Conservation (phyloP, 1,140 invertebrate genomes). For the Antheraea mylitta region DNA sequence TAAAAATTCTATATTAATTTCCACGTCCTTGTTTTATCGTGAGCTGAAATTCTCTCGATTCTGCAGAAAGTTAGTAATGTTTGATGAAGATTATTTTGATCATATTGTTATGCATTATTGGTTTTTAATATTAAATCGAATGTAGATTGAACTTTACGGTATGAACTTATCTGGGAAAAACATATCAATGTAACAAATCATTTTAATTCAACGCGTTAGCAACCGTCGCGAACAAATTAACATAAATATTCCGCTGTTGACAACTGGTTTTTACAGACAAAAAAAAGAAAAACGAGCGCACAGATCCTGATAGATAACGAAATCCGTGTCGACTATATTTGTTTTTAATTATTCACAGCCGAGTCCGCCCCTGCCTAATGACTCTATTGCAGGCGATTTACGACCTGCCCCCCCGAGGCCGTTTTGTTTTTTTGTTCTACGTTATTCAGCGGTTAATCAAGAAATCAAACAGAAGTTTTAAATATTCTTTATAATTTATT, state of each 20-base stretch:
- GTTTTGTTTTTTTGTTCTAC: slow-evolving; percentile 57
- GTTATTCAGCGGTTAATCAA: slow-evolving; percentile 42
- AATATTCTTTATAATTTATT: neutral
- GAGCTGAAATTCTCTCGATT: too few relatives aligned
- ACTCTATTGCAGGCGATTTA: slow-evolving; percentile 71
- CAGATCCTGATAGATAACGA: slow-evolving; percentile 50
- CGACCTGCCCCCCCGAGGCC: slow-evolving; percentile 45
- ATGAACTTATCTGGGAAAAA: too few relatives aligned
- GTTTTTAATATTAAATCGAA: too few relatives aligned
- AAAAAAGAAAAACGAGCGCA: slow-evolving; percentile 17
- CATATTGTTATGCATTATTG: too few relatives aligned
- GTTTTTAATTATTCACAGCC: slow-evolving; percentile 72
- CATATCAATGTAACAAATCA: neutral
- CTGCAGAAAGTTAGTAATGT: too few relatives aligned
- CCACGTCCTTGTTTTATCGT: too few relatives aligned
- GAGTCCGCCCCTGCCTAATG: slow-evolving; percentile 73
- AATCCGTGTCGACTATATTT: slow-evolving; percentile 73
- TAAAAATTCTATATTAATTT: too few relatives aligned
- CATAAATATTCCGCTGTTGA: neutral
- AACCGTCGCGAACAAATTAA: neutral
- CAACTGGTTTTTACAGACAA: neutral
- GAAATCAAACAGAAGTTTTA: slow-evolving; percentile 9
- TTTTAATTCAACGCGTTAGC: neutral
- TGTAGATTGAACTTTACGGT: too few relatives aligned
- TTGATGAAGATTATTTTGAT: too few relatives aligned